Evolutionary conservation across 2,113 vertebrate species (phyloP), one percentile per base, ranked within the genome.

Genomic region (Osmerus mordax): DNA sequence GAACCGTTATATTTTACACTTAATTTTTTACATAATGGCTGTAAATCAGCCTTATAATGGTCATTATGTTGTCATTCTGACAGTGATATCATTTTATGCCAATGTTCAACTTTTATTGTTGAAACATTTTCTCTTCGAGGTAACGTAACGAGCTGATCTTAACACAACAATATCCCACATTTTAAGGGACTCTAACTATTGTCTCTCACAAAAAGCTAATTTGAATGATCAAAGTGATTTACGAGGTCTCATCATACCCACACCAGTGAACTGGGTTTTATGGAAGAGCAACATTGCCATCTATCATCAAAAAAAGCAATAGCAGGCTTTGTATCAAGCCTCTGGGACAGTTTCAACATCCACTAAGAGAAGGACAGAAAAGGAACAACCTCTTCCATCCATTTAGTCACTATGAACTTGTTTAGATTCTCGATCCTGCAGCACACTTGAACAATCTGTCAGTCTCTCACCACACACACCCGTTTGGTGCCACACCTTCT

Each of bases 221-320:
- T 53, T 53, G 47, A 19, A 52, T 51, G 3, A 52, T 12, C 32
- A 55, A 16, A 16, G 25, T 19, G 15, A 53, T 2, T 68, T 52
- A 62, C 23, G n/a, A 14, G 19, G 29, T 23, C 53, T 13, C 36
- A 74, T 51, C 25, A 56, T 15, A 19, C 36, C 19, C 9, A 11
- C 51, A 32, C 7, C 8, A 0, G 55, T 11, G 13, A 52, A 54
- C 65, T n/a, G 6, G 3, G 70, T 89, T 85, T 78, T 87, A 3
- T 70, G 71, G 74, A 93, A 97, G 94, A 91, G 89, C 92, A 93
- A 94, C 94, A 94, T 91, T 98, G 96, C 95, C 96, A 96, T 92
- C 97, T 98, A 85, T 84, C 90, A 90, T 81, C 82, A 16, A 54
- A 41, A 76, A 75, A 71, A 9, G 65, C 80, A 85, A 87, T 56